Evolutionary conservation across 2,888 invertebrate species (phyloP), one percentile per base, ranked within the genome.

Genomic region (Harmothoe impar): DNA sequence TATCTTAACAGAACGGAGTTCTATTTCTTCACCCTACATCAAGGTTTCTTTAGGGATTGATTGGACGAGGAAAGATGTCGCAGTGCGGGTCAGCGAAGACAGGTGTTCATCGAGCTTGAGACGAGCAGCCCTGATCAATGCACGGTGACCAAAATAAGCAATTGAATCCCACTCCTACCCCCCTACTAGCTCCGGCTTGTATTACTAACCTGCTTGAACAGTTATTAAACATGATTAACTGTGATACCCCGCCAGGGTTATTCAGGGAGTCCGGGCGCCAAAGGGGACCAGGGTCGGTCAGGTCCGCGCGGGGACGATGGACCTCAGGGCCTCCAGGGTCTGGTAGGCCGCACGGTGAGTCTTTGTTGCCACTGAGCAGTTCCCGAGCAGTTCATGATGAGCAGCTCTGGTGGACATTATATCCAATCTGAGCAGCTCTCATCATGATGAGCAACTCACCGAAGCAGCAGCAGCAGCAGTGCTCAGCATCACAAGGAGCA

Each of bases 241-340:
- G 72, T 25, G 15, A 15, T 72, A 29, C 81, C 81, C 81, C 56
- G 54, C 56, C 56, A 86, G 86, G 86, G 86, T 29, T 86, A 54
- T 20, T n/a, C 56, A 29, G 86, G 86, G 15, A 51, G 86, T 52
- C n/a, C 86, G 3, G 86, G 86, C 17, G 15, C 35, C 31, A 89
- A 89, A 68, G 89, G 89, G 20, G 89, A 89, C 43, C 12, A 33
- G 68, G 89, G 89, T 15, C n/a, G 35, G 43, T 0, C 31, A 0
- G 89, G 89, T 5, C 35, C 68, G n/a, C 89, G 68, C 25, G 89
- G 89, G 0, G 68, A 62, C 62, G 23, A 68, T 25, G 89, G 89
- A 23, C 72, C 72, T 0, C 68, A 52, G 20, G 89, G 89, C 62
- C 20, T 5, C 7, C 31, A 12, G 89, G 89, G 89, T 1, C 12